These are phyloP conservation scores for Sclerurus mexicanus DNA, from an alignment of 2,113 vertebrate genomes.

Conservation along the genomic window DNA sequence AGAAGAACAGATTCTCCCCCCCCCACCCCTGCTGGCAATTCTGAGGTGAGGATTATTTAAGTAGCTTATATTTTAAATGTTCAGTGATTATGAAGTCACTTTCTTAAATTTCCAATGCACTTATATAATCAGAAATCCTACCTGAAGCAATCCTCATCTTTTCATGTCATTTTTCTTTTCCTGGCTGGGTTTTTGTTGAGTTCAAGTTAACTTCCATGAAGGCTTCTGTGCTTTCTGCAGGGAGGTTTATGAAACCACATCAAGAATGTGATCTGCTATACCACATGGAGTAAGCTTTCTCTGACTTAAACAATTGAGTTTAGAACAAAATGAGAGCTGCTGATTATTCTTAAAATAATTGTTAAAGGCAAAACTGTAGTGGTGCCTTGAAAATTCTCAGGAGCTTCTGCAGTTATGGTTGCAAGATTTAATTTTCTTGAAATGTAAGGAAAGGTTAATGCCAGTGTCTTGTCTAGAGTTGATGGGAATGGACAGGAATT, in stretches of 20 bases:
- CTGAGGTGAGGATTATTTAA: not conserved
- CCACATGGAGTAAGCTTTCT: not conserved
- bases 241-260: not conserved
- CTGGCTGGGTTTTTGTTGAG: not conserved
- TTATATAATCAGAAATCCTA: not conserved
- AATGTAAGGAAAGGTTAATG: not conserved
- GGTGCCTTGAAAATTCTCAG: not conserved
- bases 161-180: not conserved
- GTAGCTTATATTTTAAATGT: conserved; percentile 19
- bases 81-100: not conserved
- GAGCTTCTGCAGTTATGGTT: not conserved
- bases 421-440: not conserved
- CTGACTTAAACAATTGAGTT: not conserved
- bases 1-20: not conserved
- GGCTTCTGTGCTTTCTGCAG: not conserved
- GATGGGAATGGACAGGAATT: not conserved
- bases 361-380: not conserved
- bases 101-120: not conserved
- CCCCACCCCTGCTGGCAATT: not conserved
- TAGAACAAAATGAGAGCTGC: not conserved
- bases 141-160: not conserved
- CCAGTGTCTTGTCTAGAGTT: not conserved
- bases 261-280: not conserved
- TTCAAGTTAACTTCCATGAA: not conserved
- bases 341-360: not conserved